phyloP scores from a whole-genome alignment of 2,113 vertebrate genomes.

The Isurus oxyrinchus region DNA sequence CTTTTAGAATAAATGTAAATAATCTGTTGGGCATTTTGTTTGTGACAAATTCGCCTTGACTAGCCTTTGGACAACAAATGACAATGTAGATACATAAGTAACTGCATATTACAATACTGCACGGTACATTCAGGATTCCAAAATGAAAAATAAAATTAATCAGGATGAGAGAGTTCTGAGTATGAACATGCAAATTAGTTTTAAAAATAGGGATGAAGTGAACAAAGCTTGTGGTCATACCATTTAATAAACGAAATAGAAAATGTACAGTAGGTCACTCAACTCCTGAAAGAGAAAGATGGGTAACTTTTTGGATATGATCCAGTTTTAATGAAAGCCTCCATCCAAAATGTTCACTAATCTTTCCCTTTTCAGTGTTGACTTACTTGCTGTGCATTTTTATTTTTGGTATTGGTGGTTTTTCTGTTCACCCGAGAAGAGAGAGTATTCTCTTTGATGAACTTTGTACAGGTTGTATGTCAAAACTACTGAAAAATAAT shows the following conservation, averaged over 20 bases:
- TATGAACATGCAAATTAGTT: slow-evolving; percentile 22
- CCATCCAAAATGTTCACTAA: background rate
- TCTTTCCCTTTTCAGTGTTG: background rate
- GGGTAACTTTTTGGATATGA: slow-evolving; percentile 1
- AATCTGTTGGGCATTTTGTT: slow-evolving; percentile 18
- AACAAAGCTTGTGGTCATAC: slow-evolving; percentile 11
- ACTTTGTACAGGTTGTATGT: slow-evolving; percentile 31
- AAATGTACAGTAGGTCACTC: background rate
- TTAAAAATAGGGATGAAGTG: slow-evolving; percentile 6
- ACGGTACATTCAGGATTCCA: background rate
- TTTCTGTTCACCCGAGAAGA: background rate
- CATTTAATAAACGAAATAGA: background rate
- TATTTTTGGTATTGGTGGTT: background rate
- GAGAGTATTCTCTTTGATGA: background rate
- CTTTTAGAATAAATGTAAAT: slow-evolving; percentile 29
- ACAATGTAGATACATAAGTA: slow-evolving; percentile 9
- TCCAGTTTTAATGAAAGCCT: background rate
- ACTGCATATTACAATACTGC: slow-evolving; percentile 18
- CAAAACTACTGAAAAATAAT: slow-evolving; percentile 34
- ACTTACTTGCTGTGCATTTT: background rate
- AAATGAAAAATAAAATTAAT: background rate
- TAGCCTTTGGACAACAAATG: background rate
- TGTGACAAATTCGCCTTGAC: slow-evolving; percentile 18
- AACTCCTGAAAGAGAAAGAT: background rate
- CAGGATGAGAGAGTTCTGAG: slow-evolving; percentile 3